Conservation (phyloP, 2,113 vertebrate species). For the Hystrix brachyura region DNA sequence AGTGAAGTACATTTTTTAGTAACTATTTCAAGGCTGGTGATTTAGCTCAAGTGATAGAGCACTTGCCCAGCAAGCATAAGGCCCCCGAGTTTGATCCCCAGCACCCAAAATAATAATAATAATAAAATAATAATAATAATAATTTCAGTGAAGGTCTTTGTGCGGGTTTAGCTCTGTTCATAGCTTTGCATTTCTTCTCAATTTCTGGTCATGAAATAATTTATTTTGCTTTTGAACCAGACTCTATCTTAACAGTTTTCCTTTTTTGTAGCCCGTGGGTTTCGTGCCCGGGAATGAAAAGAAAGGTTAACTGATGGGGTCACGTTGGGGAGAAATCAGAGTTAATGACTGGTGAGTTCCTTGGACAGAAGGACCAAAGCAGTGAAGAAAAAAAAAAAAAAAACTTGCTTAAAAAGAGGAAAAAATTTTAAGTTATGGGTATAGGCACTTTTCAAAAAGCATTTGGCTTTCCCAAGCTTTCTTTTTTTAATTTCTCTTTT, state of each 20-base stretch:
- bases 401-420: neutral
- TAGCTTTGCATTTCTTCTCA: neutral
- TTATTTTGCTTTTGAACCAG: neutral
- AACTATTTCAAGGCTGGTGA: neutral
- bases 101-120: too few relatives aligned
- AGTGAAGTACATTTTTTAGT: neutral
- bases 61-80: too few relatives aligned
- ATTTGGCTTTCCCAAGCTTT: neutral
- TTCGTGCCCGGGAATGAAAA: neutral
- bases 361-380: neutral
- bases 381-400: neutral
- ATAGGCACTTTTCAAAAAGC: neutral
- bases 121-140: neutral
- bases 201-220: constrained; percentile 6
- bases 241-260: neutral
- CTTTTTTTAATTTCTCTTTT: neutral
- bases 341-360: neutral
- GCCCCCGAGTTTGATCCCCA: too few relatives aligned
- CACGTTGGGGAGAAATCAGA: neutral
- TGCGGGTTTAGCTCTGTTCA: neutral
- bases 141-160: neutral
- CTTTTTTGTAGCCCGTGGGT: neutral
- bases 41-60: too few relatives aligned
- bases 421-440: neutral
- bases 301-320: neutral